These are phyloP conservation scores for Elysia chlorotica DNA, from an alignment of 1,140 invertebrate genomes.

Conservation along the genomic window DNA sequence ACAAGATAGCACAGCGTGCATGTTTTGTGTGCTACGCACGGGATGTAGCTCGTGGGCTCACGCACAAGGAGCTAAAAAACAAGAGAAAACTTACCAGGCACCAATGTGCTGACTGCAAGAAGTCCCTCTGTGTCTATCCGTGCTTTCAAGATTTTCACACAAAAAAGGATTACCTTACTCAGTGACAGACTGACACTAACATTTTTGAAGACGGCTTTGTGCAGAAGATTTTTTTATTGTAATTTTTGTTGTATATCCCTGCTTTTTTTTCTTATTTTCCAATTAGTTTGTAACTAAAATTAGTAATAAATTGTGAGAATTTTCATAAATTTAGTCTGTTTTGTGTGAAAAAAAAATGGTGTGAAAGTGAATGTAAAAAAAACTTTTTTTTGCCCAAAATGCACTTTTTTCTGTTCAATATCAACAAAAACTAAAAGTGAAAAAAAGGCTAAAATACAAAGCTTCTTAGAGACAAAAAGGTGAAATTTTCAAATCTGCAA, in stretches of 20 bases:
- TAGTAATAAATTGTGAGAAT: background rate
- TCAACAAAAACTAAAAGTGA: too few relatives aligned
- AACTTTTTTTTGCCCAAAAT: background rate
- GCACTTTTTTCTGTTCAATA: background rate
- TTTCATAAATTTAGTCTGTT: background rate
- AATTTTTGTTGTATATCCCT: background rate
- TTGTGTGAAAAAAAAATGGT: background rate
- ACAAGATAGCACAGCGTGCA: background rate
- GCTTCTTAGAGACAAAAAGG: background rate
- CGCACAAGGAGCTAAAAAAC: background rate
- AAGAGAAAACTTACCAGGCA: background rate
- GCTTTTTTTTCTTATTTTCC: background rate
- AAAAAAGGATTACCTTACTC: too few relatives aligned
- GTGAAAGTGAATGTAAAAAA: background rate
- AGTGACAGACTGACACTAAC: too few relatives aligned
- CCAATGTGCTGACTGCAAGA: background rate
- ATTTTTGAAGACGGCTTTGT: background rate
- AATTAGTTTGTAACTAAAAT: background rate
- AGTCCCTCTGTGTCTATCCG: background rate
- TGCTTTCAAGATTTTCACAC: background rate
- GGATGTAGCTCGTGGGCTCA: background rate
- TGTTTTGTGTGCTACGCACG: background rate
- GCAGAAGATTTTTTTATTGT: background rate
- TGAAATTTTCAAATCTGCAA: background rate
- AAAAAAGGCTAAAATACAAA: too few relatives aligned